Conservation (phyloP, 2,797 vertebrate genomes). For the Molossus alvarezi region DNA sequence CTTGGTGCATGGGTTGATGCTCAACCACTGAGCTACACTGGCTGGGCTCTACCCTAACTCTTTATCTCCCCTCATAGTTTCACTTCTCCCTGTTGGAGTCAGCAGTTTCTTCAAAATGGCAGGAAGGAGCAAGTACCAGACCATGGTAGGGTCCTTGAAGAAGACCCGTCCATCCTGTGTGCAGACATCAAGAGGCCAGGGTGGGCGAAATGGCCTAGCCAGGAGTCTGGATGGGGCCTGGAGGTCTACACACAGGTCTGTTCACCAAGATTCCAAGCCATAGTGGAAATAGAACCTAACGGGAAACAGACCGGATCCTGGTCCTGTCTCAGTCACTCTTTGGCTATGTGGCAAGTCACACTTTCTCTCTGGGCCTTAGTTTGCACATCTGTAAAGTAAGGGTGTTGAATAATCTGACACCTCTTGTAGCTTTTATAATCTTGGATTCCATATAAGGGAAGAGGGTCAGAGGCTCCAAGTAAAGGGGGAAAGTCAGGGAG, state of each 20-base stretch:
- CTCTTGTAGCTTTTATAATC: background rate
- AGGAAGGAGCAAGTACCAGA: background rate
- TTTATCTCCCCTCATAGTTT: constrained; percentile 54
- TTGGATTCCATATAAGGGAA: constrained; percentile 15
- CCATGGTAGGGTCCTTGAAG: background rate
- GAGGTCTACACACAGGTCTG: background rate
- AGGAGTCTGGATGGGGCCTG: background rate
- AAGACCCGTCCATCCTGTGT: background rate
- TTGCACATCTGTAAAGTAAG: constrained; percentile 29
- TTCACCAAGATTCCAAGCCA: background rate
- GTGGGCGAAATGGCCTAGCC: background rate
- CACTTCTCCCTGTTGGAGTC: constrained; percentile 49
- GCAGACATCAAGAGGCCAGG: background rate
- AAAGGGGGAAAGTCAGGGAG: background rate
- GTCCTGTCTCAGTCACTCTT: background rate
- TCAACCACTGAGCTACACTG: no score
- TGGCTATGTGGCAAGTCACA: constrained; percentile 12
- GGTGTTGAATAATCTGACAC: background rate
- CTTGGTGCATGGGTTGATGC: no score
- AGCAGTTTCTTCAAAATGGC: constrained; percentile 65
- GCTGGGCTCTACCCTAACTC: background rate
- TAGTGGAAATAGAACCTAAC: background rate
- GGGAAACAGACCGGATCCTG: background rate
- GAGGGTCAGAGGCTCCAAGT: background rate
- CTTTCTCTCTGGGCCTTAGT: constrained; percentile 18